Percentiles rank a stretch among this genome's conserved stretches.
These are phyloP conservation scores for Achatina immaculata DNA, from an alignment of 1,140 invertebrate species.

Conservation along the genomic window DNA sequence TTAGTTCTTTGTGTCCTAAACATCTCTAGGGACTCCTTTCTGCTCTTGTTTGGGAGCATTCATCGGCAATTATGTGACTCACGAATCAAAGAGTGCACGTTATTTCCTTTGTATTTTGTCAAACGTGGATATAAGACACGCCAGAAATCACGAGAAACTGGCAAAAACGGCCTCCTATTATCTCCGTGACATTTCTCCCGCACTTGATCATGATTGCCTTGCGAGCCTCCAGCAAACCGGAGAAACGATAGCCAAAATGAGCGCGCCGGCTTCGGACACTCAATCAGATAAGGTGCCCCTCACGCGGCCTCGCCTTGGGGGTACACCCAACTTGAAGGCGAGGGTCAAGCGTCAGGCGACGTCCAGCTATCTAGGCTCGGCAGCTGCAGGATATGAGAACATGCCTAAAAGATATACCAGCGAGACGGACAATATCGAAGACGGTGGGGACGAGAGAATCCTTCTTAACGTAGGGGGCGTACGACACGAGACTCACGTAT, in stretches of 20 bases:
- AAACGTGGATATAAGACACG: too few species aligned
- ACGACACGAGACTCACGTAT: constrained; percentile 93
- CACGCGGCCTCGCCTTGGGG: constrained; percentile 17
- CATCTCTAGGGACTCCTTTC: neutral
- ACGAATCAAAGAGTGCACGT: neutral
- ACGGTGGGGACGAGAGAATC: constrained; percentile 72
- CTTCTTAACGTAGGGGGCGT: constrained; percentile 98
- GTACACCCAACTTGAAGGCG: constrained; percentile 1
- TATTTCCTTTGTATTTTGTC: too few species aligned
- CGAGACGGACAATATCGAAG: neutral
- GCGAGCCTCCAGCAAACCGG: too few species aligned
- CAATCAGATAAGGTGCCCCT: constrained; percentile 26
- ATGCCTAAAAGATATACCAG: neutral
- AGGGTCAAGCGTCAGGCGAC: constrained; percentile 28
- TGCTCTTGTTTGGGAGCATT: neutral
- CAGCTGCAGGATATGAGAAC: constrained; percentile 17
- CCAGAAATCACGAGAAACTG: too few species aligned
- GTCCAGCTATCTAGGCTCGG: constrained; percentile 25
- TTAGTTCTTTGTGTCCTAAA: neutral
- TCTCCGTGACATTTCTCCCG: neutral
- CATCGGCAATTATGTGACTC: neutral
- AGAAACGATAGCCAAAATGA: constrained; percentile 13
- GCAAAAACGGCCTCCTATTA: too few species aligned
- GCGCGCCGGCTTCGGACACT: neutral
- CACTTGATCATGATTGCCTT: neutral